A percentile compares a stretch with the other conserved stretches of the same genome.
These are phyloP conservation scores for Myotis brandtii DNA, from an alignment of 2,113 vertebrate species.

Conservation along the genomic window DNA sequence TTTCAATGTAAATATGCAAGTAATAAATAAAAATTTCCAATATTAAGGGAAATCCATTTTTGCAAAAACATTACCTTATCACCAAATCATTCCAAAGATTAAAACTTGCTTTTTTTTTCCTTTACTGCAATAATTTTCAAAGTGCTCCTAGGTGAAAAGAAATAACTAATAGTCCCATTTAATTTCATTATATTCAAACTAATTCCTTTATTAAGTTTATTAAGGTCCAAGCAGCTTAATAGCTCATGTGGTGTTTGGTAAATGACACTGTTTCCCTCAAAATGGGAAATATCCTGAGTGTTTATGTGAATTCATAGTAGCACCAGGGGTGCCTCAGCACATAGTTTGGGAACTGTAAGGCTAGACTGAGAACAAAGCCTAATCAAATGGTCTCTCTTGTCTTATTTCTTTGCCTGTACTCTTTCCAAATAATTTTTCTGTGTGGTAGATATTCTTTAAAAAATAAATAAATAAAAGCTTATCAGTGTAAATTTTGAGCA, in stretches of 20 bases:
- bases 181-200: neutral
- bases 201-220: neutral
- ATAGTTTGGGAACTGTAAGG: neutral
- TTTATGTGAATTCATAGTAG: neutral
- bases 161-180: neutral
- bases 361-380: neutral
- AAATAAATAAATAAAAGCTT: neutral
- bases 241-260: neutral
- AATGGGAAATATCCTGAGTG: neutral
- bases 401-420: neutral
- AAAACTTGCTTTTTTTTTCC: neutral
- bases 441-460: conserved; percentile 68
- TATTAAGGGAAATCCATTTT: neutral
- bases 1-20: neutral
- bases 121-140: neutral
- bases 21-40: neutral
- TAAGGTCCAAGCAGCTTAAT: neutral
- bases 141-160: neutral
- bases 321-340: neutral
- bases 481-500: conserved; percentile 72
- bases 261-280: neutral
- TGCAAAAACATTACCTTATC: neutral
- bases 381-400: neutral
- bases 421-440: conserved; percentile 64
- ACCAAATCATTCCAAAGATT: neutral